These are phyloP conservation scores for Diarsia dahlii DNA, from an alignment of 2,888 invertebrate genomes.

Conservation along the genomic window DNA sequence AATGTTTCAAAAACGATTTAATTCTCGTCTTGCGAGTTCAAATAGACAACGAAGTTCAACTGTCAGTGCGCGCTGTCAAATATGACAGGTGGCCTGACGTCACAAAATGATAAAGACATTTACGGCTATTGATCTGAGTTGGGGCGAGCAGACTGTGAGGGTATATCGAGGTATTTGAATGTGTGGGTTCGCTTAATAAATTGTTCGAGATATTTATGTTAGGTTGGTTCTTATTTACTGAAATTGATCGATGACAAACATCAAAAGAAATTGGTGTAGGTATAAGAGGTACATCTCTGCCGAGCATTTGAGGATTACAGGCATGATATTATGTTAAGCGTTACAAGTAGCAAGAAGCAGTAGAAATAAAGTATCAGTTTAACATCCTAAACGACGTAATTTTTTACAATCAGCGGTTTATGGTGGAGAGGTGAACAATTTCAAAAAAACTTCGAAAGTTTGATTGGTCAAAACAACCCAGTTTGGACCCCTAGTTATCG, in stretches of 20 bases:
- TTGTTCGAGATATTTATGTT: neutral
- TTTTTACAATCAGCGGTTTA: too few species aligned
- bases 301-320: neutral
- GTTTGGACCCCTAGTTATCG: too few species aligned
- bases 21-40: neutral
- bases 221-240: neutral
- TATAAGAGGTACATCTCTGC: neutral
- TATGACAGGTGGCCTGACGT: constrained; percentile 21
- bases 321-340: neutral
- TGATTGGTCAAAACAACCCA: too few species aligned
- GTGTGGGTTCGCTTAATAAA: neutral
- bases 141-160: neutral
- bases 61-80: constrained; percentile 29
- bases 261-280: neutral
- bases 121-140: constrained; percentile 15
- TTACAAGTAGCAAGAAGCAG: neutral
- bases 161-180: neutral
- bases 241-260: neutral
- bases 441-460: too few species aligned
- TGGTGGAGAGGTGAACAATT: too few species aligned
- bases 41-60: constrained; percentile 10
- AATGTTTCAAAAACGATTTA: constrained; percentile 18
- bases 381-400: too few species aligned
- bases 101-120: constrained; percentile 29
- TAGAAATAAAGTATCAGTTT: neutral